These are phyloP conservation scores for Ennomos quercinarius DNA, from an alignment of 2,888 invertebrate species.

Conservation along the genomic window DNA sequence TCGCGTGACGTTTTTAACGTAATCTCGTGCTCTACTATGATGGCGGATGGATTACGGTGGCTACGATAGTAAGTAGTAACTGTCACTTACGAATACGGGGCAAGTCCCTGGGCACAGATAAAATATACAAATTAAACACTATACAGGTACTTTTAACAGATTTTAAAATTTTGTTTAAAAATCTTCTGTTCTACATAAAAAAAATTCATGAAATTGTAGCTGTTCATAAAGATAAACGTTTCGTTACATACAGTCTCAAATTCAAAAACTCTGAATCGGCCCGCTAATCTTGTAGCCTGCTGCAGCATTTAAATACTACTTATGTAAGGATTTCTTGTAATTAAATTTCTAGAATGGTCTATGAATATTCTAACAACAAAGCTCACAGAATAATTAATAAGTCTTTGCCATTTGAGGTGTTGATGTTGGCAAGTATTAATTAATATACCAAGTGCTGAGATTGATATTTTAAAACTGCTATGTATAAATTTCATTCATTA, in stretches of 20 bases:
- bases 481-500: too few species aligned
- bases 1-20: neutral
- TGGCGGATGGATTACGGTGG: too few species aligned
- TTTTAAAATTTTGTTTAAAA: too few species aligned
- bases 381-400: constrained; percentile 16
- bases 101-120: too few species aligned
- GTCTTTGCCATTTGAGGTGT: constrained; percentile 1
- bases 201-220: constrained; percentile 8
- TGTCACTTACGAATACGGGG: too few species aligned
- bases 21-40: too few species aligned
- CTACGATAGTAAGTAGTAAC: too few species aligned
- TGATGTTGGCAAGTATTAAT: neutral
- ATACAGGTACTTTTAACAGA: too few species aligned
- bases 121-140: too few species aligned
- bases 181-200: neutral
- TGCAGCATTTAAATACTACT: constrained; percentile 43
- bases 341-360: constrained; percentile 23
- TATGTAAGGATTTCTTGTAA: too few species aligned
- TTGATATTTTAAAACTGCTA: too few species aligned
- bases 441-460: too few species aligned
- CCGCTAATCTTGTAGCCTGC: constrained; percentile 64
- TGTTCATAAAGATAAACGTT: neutral
- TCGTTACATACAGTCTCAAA: constrained; percentile 28
- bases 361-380: constrained; percentile 19
- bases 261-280: constrained; percentile 21